Evolutionary conservation across 2,888 invertebrate genomes (phyloP).

Genomic region (Andricus quercusramuli): DNA sequence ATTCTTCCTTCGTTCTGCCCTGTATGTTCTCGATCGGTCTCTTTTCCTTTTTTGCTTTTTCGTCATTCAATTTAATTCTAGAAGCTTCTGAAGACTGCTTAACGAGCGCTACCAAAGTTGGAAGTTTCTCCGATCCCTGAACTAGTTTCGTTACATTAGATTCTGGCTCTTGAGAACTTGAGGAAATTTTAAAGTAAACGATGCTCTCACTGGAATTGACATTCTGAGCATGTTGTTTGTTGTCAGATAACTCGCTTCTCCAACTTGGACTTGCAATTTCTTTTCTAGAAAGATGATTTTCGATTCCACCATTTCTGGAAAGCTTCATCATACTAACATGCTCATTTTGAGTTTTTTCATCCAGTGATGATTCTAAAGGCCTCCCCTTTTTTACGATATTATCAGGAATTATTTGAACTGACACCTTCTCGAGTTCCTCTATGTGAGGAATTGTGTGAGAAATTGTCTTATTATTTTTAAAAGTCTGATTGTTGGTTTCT

Average conservation of each 20-base stretch:
- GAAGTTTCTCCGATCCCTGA: constrained; percentile 4
- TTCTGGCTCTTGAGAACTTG: neutral
- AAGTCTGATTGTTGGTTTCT: neutral
- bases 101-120: constrained; percentile 12
- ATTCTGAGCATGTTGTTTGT: constrained; percentile 1
- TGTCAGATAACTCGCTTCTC: neutral
- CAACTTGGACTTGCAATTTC: constrained; percentile 15
- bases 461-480: neutral
- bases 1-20: constrained; percentile 46
- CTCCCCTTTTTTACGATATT: neutral
- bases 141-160: constrained; percentile 28
- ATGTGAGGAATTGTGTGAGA: too few relatives aligned
- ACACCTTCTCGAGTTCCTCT: neutral
- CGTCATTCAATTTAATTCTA: neutral
- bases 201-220: constrained; percentile 2
- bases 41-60: neutral
- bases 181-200: constrained; percentile 22
- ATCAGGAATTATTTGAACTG: neutral
- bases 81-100: neutral
- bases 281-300: constrained; percentile 45
- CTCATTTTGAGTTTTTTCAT: neutral
- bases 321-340: constrained; percentile 41
- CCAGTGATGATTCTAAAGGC: neutral
- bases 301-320: constrained; percentile 52
- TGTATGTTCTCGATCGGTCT: constrained; percentile 34